Evolutionary conservation across 2,888 invertebrate species (phyloP).

Genomic region (Seira sanloemensis): DNA sequence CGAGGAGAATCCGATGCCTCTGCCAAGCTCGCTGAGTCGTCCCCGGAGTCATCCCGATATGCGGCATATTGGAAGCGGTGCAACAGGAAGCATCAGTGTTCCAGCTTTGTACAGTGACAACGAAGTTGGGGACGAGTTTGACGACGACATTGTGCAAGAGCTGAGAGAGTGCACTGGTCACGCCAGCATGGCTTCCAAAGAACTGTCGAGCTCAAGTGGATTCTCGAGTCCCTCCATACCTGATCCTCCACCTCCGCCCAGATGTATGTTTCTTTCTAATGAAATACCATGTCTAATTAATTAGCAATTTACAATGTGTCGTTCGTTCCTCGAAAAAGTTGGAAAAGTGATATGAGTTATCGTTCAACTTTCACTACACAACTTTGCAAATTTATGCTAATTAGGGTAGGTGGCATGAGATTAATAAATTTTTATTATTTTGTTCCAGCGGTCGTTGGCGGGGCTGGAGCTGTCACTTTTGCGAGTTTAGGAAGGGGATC

Average conservation of each 20-base stretch:
- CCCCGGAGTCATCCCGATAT: constrained; percentile 67
- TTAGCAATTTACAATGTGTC: too few species aligned
- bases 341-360: not conserved
- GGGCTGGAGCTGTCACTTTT: constrained; percentile 62
- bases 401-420: constrained; percentile 21
- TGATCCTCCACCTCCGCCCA: constrained; percentile 73
- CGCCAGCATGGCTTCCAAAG: constrained; percentile 68
- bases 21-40: constrained; percentile 68
- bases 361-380: not conserved
- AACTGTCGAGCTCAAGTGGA: constrained; percentile 71
- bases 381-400: constrained; percentile 53
- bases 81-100: constrained; percentile 64
- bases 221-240: constrained; percentile 72
- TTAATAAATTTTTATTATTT: constrained; percentile 33
- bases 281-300: not conserved
- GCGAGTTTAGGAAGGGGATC: constrained; percentile 64
- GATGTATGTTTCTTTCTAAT: constrained; percentile 56
- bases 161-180: constrained; percentile 64
- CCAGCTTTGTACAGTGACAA: constrained; percentile 68
- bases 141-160: constrained; percentile 70
- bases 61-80: constrained; percentile 58
- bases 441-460: constrained; percentile 43
- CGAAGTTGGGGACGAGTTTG: constrained; percentile 65
- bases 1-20: constrained; percentile 67
- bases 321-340: not conserved